Base-by-base conservation (phyloP, 2,113 vertebrate genomes). In the Oncorhynchus tshawytscha region DNA sequence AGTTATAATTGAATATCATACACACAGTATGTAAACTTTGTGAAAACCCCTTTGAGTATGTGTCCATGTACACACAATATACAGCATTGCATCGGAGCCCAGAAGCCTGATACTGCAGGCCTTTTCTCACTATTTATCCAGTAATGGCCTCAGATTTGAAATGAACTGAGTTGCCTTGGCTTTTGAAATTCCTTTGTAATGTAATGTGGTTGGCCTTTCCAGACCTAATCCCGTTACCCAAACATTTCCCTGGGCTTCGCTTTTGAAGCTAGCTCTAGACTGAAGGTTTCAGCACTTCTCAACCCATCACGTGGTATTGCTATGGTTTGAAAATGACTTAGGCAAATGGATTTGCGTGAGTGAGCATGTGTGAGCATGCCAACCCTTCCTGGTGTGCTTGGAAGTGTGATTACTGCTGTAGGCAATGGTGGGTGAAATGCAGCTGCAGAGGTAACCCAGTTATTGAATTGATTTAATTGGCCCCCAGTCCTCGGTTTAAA, bases 381-480 rank as follows among this genome's bases (percentile, higher is more conserved):
- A 34, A 34, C n/a, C 54, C 64, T 68, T 76, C 79, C 70, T 77
- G 72, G 51, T 71, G 72, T 78, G 73, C 80, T 67, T 39, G 45
- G 70, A 76, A 70, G 20, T 77, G 71, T 78, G 77, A 85, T 78
- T 75, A 73, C 57, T 77, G 13, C 48, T 15, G 54, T 72, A 54
- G 68, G 49, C n/a, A 66, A 69, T 34, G 31, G 71, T 16, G 48
- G 59, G 64, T 71, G 71, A 65, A 71, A 75, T 48, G 66, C 75
- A 78, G 75, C 71, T 74, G 73, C 67, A 66, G 27, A 16, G 24
- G 45, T 64, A 76, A 79, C 73, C 73, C 73, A 71, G 48, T 57
- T 83, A 77, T 81, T 77, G 67, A 77, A 81, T 39, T 66, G 31
- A 68, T 57, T 67, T 77, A 80, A 85, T 71, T 73, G 72, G 45